Percentiles rank a stretch among this genome's conserved stretches.
These are phyloP conservation scores for Macrotis lagotis DNA, from an alignment of 2,113 vertebrate species.

Conservation along the genomic window DNA sequence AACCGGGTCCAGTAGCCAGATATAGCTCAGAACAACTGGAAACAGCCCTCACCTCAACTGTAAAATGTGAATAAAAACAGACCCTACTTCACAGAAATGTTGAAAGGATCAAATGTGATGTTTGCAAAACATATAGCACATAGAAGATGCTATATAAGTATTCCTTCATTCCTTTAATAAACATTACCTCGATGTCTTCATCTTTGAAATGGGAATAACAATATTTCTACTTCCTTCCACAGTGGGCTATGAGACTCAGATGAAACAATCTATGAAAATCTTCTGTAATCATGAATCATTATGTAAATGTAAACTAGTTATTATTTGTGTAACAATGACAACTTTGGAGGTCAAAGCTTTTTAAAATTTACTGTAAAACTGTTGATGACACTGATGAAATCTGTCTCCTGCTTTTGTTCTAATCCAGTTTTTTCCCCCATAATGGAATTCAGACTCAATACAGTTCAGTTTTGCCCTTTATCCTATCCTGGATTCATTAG, in stretches of 20 bases:
- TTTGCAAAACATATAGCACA: neutral
- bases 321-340: neutral
- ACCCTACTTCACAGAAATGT: neutral
- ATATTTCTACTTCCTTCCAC: neutral
- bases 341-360: neutral
- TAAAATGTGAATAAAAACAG: neutral
- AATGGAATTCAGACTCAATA: slow-evolving; percentile 45
- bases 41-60: too few relatives aligned
- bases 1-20: too few relatives aligned
- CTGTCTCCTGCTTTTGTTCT: neutral
- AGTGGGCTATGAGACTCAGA: neutral
- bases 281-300: neutral
- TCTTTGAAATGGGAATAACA: neutral
- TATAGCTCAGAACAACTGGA: too few relatives aligned
- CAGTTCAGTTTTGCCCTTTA: slow-evolving; percentile 24
- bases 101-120: neutral
- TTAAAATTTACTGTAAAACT: neutral
- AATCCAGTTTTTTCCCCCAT: slow-evolving; percentile 4
- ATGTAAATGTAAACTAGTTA: neutral
- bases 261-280: neutral
- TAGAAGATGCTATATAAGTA: neutral
- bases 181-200: neutral
- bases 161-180: neutral
- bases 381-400: neutral
- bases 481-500: slow-evolving; percentile 13